Evolutionary conservation across 2,113 vertebrate genomes (phyloP).

Genomic region (Redunca redunca): DNA sequence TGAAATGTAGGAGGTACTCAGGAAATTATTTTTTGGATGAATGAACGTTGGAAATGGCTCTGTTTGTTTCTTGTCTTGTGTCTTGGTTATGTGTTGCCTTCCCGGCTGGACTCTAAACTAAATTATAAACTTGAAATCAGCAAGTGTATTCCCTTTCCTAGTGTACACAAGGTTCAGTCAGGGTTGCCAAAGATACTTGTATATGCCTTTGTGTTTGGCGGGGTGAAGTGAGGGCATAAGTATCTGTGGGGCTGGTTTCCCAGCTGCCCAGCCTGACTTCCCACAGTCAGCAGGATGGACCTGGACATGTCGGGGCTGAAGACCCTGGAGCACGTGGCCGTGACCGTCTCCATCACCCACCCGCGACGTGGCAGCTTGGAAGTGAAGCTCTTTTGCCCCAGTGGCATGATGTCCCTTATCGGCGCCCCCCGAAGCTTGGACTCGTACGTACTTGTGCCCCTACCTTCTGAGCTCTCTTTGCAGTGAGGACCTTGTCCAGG

Average conservation of each 20-base stretch:
- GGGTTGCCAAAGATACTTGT: background rate
- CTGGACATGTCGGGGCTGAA: conserved; percentile 91
- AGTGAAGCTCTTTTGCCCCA: conserved; percentile 90
- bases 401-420: conserved; percentile 92
- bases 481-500: background rate
- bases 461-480: background rate
- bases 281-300: conserved; percentile 82
- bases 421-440: conserved; percentile 89
- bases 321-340: conserved; percentile 94
- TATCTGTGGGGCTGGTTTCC: conserved; percentile 18
- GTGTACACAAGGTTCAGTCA: background rate
- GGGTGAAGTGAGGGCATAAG: background rate
- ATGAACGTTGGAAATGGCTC: background rate
- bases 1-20: background rate
- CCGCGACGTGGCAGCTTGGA: conserved; percentile 91
- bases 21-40: background rate
- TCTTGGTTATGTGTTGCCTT: background rate
- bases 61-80: background rate
- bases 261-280: conserved; percentile 46
- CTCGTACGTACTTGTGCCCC: conserved; percentile 80
- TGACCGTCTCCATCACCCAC: conserved; percentile 90
- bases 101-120: background rate
- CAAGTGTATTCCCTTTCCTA: background rate
- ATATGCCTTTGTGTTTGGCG: background rate
- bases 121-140: background rate